Percentiles rank a stretch among this genome's conserved stretches.
These are phyloP conservation scores for Hemiprocne comata DNA, from an alignment of 2,113 vertebrate genomes.

Conservation along the genomic window DNA sequence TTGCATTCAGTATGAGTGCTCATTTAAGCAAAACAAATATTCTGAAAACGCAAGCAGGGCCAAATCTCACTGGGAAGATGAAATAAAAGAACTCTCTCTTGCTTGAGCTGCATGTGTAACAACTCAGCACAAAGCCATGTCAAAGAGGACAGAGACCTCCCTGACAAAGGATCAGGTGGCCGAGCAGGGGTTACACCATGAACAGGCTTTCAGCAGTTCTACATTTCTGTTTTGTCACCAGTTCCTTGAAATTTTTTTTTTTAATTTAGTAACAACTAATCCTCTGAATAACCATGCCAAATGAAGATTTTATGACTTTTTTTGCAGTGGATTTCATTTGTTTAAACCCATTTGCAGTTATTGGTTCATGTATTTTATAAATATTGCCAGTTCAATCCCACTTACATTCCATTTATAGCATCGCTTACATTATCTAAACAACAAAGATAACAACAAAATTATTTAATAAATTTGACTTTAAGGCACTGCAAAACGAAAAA, in stretches of 20 bases:
- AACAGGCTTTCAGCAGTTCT: neutral
- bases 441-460: neutral
- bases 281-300: neutral
- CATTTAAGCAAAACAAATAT: neutral
- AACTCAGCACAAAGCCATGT: neutral
- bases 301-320: neutral
- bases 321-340: neutral
- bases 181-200: neutral
- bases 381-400: neutral
- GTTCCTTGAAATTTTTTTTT: neutral
- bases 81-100: neutral
- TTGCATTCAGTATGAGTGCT: neutral
- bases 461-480: neutral
- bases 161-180: neutral
- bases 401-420: neutral
- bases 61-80: neutral
- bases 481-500: neutral
- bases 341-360: neutral
- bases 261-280: neutral
- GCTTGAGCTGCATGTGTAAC: neutral
- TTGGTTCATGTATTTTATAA: neutral
- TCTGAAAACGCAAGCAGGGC: rapidly evolving
- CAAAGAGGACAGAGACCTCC: neutral
- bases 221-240: neutral
- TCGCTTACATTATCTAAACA: neutral